phyloP scores from a whole-genome alignment of 2,888 invertebrate species.

The Campoplex capitator region DNA sequence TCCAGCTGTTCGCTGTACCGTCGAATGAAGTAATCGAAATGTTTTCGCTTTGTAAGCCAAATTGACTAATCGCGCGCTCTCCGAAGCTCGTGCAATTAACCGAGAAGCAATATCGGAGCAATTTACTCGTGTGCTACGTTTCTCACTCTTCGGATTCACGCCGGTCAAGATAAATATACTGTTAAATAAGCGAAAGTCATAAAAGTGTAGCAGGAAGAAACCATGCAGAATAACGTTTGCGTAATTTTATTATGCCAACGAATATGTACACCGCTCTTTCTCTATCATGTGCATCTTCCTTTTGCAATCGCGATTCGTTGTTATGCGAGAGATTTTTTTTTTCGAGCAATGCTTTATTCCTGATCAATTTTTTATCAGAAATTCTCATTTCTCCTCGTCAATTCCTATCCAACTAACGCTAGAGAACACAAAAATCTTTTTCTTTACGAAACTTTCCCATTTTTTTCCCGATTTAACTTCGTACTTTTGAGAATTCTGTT shows the following conservation, averaged over 20 bases:
- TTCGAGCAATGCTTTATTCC: not conserved
- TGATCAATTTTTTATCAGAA: not conserved
- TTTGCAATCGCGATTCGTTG: constrained; percentile 12
- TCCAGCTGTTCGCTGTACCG: not conserved
- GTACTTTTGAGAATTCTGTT: not conserved
- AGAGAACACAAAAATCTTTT: not conserved
- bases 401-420: not conserved
- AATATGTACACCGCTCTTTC: not conserved
- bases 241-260: constrained; percentile 33
- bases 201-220: constrained; percentile 53
- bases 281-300: constrained; percentile 33
- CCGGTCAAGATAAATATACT: constrained; percentile 2
- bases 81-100: constrained; percentile 55
- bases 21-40: constrained; percentile 55
- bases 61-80: constrained; percentile 26
- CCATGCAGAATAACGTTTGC: constrained; percentile 28
- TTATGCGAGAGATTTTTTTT: constrained; percentile 9
- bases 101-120: constrained; percentile 33
- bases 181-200: constrained; percentile 50
- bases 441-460: not conserved
- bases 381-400: not conserved
- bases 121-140: not conserved
- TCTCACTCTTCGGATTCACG: not conserved
- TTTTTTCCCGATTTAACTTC: not conserved
- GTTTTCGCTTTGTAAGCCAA: constrained; percentile 32